A percentile compares a stretch with the other conserved stretches of the same genome.
These are phyloP conservation scores for Arion vulgaris DNA, from an alignment of 1,140 invertebrate species.

Conservation along the genomic window DNA sequence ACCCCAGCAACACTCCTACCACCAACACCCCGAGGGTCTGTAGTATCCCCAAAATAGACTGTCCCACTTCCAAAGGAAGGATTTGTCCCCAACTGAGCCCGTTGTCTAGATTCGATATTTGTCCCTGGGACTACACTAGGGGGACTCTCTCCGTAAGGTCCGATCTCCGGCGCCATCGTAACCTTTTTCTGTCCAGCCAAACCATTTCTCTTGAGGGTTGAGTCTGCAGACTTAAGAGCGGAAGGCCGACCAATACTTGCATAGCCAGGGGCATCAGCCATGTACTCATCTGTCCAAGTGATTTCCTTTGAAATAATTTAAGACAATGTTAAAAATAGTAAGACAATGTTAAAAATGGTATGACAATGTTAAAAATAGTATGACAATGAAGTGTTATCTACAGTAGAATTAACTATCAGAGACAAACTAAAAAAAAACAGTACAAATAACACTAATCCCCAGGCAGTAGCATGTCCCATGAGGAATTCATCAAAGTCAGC, in stretches of 20 bases:
- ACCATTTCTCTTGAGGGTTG: slow-evolving; percentile 42
- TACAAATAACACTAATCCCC: too few relatives aligned
- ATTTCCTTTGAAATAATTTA: slow-evolving; percentile 16
- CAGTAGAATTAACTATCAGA: too few relatives aligned
- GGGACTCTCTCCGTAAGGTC: slow-evolving; percentile 35
- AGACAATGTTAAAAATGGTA: too few relatives aligned
- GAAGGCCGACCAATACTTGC: slow-evolving; percentile 43
- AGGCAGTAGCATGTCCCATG: too few relatives aligned
- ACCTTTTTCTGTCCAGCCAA: slow-evolving; percentile 41
- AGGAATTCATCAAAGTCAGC: too few relatives aligned
- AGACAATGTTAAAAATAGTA: too few relatives aligned
- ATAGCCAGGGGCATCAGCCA: slow-evolving; percentile 40
- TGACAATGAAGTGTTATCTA: too few relatives aligned
- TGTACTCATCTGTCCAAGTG: slow-evolving; percentile 30
- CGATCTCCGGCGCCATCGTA: slow-evolving; percentile 48
- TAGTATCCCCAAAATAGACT: not conserved
- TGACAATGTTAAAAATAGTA: too few relatives aligned
- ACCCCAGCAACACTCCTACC: slow-evolving; percentile 11
- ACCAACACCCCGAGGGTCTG: slow-evolving; percentile 4
- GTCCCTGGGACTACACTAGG: not conserved
- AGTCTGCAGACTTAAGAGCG: slow-evolving; percentile 40
- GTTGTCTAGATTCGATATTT: not conserved
- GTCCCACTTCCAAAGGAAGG: not conserved
- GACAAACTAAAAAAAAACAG: too few relatives aligned
- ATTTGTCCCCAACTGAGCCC: not conserved